A percentile compares a stretch with the other conserved stretches of the same genome.
Conservation (phyloP, 2,888 invertebrate genomes). For the Helicoverpa assulta region DNA sequence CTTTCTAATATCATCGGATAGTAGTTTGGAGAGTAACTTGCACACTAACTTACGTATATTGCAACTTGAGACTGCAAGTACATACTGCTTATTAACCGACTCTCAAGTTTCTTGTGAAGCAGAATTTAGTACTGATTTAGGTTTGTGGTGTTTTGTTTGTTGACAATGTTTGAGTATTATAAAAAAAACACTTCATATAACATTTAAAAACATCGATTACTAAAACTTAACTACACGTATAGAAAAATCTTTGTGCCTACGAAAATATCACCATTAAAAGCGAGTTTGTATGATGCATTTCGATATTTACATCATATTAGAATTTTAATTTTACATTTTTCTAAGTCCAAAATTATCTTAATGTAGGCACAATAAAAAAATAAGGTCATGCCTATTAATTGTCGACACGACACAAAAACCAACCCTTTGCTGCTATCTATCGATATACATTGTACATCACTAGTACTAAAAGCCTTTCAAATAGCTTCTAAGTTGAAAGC, state of each 20-base stretch:
- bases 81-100: constrained; percentile 27
- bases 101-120: constrained; percentile 30
- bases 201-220: too few species aligned
- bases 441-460: neutral
- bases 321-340: too few species aligned
- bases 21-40: constrained; percentile 62
- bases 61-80: constrained; percentile 53
- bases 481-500: constrained; percentile 5
- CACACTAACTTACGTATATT: constrained; percentile 51
- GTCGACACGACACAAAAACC: neutral
- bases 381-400: neutral
- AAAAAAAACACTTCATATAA: too few species aligned
- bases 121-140: constrained; percentile 17
- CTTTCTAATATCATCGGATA: constrained; percentile 76
- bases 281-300: too few species aligned
- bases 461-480: neutral
- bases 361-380: neutral
- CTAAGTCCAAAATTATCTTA: too few species aligned
- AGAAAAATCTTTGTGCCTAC: too few species aligned
- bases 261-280: too few species aligned
- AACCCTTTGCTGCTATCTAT: neutral
- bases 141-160: neutral
- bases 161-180: too few species aligned
- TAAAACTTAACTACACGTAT: too few species aligned
- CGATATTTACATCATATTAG: too few species aligned